Evolutionary conservation across 1,140 invertebrate genomes (phyloP), one percentile per base, ranked within the genome.

Genomic region (Drosophila trapezifrons): DNA sequence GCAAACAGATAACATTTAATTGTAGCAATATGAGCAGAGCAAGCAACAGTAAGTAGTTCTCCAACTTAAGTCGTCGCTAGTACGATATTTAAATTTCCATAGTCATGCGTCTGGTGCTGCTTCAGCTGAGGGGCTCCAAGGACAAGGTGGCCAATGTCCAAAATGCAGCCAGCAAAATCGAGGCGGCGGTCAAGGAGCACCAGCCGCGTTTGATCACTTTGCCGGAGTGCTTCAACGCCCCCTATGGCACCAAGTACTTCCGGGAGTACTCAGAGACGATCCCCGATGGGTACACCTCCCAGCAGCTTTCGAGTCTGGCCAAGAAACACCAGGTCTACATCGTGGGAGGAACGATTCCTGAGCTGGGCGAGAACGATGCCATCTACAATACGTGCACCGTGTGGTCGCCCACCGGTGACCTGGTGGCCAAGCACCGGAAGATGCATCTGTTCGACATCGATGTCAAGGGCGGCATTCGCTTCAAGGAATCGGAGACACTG

Each of bases 391-490:
- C 98, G 0, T 97, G 96, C 73, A 97, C 97, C 3, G 95, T 98
- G 7, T 99, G 97, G 96, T 95, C 95, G 80, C 95, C 95, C 1
- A 92, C 94, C 47, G 98, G 98, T 46, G 93, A 96, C 51, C 84
- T 99, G 29, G 92, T 97, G 51, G 95, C 94, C 0, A 95, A 95
- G 82, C 95, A 96, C 82, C 93, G 96, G 70, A 97, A 97, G 93
- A 95, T 98, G 85, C 98, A 99, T 93, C 93, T 99, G 29, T 99
- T 99, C 92, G 98, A 99, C 92, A 98, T 99, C 90, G 96, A 99
- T 86, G 96, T 99, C 56, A 97, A 97, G 51, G 96, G 96, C 22
- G 97, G 97, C 92, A 97, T 99, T 38, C 96, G 95, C n/a, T 98
- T 99, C 83, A 96, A 97, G 90, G 98, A 99, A 91, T 98, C 98